These are phyloP conservation scores for Leptogaster cylindrica DNA, from an alignment of 2,888 invertebrate species.

Conservation along the genomic window DNA sequence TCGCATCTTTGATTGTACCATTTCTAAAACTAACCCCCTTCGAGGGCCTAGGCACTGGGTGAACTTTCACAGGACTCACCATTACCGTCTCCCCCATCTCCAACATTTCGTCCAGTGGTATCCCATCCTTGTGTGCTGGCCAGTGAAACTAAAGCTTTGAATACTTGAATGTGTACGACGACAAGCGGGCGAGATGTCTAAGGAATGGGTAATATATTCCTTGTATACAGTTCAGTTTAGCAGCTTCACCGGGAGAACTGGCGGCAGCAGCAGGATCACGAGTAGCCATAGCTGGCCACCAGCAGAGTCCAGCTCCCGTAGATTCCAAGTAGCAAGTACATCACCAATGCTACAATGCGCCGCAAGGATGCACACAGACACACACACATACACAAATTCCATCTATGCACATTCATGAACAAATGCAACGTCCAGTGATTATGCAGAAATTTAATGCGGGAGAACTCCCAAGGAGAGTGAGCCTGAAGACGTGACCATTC, in stretches of 20 bases:
- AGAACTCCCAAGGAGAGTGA: constrained; percentile 45
- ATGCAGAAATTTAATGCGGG: constrained; percentile 46
- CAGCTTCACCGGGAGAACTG: constrained; percentile 42
- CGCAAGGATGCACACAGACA: constrained; percentile 31
- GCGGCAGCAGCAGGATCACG: constrained; percentile 37
- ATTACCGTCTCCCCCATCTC: background rate
- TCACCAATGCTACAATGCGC: constrained; percentile 8
- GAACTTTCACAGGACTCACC: background rate
- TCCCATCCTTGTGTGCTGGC: constrained; percentile 42
- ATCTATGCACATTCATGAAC: background rate
- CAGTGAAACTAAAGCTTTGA: constrained; percentile 42
- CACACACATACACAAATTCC: background rate
- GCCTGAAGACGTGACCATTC: constrained; percentile 46
- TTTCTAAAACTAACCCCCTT: constrained; percentile 44
- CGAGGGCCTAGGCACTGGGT: background rate
- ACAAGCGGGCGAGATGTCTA: constrained; percentile 33
- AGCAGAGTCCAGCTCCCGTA: constrained; percentile 30
- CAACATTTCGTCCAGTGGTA: constrained; percentile 14
- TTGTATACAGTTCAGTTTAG: constrained; percentile 45
- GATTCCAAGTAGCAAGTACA: constrained; percentile 37
- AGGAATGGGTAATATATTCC: constrained; percentile 46
- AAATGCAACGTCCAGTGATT: constrained; percentile 44
- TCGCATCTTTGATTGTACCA: constrained; percentile 45
- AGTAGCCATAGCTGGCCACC: constrained; percentile 21
- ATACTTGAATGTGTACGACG: constrained; percentile 42